phyloP scores from a whole-genome alignment of 1,140 invertebrate species.

The fruit fly (Drosophila melanogaster) region Release_6_plus_ISO1_MT NT_033777.3:20988501-20989000 shows the following conservation, averaged over 20 bases:
- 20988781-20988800: not conserved
- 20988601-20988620: conserved; percentile 44
- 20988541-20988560: conserved; percentile 37
- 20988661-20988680: not conserved
- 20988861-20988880: too few relatives aligned
- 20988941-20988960: too few relatives aligned
- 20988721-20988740: not conserved
- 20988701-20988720: conserved; percentile 28
- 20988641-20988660: not conserved
- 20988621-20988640: conserved; percentile 6
- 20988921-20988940: too few relatives aligned
- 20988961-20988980: not conserved
- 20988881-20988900: too few relatives aligned
- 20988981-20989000: not conserved
- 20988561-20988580: conserved; percentile 43
- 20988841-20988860: not conserved
- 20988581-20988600: conserved; percentile 38
- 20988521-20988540: conserved; percentile 33
- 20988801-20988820: not conserved
- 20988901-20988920: too few relatives aligned
- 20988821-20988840: not conserved
- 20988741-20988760: not conserved
- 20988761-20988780: not conserved
- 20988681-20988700: conserved; percentile 14
- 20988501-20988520: conserved; percentile 10